Base-by-base conservation (phyloP, 2,888 invertebrate species). In the Malacosoma neustria region DNA sequence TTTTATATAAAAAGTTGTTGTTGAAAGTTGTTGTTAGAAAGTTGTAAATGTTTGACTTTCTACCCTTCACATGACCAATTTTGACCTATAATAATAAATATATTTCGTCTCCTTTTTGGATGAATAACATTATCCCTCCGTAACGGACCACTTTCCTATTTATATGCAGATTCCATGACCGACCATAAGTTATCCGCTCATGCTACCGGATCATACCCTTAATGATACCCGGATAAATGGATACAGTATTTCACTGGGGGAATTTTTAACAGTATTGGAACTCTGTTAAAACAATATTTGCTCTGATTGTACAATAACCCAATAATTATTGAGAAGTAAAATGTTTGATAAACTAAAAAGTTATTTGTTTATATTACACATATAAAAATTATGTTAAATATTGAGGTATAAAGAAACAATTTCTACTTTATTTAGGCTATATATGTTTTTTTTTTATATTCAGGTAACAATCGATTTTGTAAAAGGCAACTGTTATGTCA, bases 141-240 rank as follows among this genome's bases (percentile, higher is more conserved):
- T 46, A 42, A 34, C 51, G 52, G 51, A 55, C 48, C 72, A 70
- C 73, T 65, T 69, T 74, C 61, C 82, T 79, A 85, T 85, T 84
- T 84, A 82, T 81, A 85, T 85, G 84, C 81, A 84, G 80, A 85
- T 84, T 81, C 72, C 69, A 72, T 61, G 63, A 61, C 73, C 73
- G 64, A 72, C 77, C 82, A 81, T 82, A 85, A 82, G 82, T 84
- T 82, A 81, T 74, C 72, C 76, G 72, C 68, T 73, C 70, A 62
- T 59, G 61, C 60, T 58, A 71, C 71, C 70, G 81, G 77, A 81
- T 82, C 81, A 82, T 72, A 65, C 68, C 67, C 69, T 72, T 77
- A 81, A 81, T 81, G 76, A 75, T 65, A 66, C 67, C 55, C 64
- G 68, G 72, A 72, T 73, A 73, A 75, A 76, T 72, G 72, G 68